Evolutionary conservation across 2,888 invertebrate genomes (phyloP).

Genomic region (Lasioglossum oenotherae): DNA sequence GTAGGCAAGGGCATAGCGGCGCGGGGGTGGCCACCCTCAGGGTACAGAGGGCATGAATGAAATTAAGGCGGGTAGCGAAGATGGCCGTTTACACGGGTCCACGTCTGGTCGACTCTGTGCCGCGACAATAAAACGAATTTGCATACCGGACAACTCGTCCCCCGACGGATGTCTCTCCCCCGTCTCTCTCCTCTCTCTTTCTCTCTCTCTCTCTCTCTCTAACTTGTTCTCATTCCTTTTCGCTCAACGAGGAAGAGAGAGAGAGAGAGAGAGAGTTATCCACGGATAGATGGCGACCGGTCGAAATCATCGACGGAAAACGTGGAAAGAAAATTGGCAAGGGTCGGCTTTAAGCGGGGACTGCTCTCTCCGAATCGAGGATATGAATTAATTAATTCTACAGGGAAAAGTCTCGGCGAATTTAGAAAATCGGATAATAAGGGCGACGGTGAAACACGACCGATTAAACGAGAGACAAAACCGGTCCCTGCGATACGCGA

Average conservation of each 20-base stretch:
- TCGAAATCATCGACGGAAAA: slow-evolving; percentile 71
- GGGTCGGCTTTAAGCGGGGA: slow-evolving; percentile 29
- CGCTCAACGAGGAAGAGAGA: neutral
- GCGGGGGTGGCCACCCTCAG: slow-evolving; percentile 35
- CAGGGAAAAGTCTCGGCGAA: slow-evolving; percentile 41
- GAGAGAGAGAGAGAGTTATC: slow-evolving; percentile 60
- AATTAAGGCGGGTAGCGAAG: slow-evolving; percentile 81
- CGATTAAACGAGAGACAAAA: slow-evolving; percentile 50
- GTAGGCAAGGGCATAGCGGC: slow-evolving; percentile 23
- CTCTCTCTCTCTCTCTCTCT: neutral
- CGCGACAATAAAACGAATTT: slow-evolving; percentile 83
- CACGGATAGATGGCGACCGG: slow-evolving; percentile 74
- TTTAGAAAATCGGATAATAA: slow-evolving; percentile 56
- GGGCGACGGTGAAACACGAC: slow-evolving; percentile 45
- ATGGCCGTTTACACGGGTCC: slow-evolving; percentile 81
- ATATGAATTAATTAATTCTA: slow-evolving; percentile 51
- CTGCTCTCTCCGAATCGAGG: slow-evolving; percentile 8
- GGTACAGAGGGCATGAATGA: slow-evolving; percentile 76
- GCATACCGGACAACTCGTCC: slow-evolving; percentile 81
- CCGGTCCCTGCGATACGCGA: slow-evolving; percentile 24
- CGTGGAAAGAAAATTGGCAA: slow-evolving; percentile 63
- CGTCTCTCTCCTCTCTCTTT: too few relatives aligned
- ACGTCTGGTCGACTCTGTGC: slow-evolving; percentile 70
- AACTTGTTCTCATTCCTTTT: neutral
- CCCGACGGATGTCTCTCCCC: slow-evolving; percentile 72